Evolutionary conservation across 1,140 invertebrate species (phyloP).

Genomic region (Aphis craccivora): DNA sequence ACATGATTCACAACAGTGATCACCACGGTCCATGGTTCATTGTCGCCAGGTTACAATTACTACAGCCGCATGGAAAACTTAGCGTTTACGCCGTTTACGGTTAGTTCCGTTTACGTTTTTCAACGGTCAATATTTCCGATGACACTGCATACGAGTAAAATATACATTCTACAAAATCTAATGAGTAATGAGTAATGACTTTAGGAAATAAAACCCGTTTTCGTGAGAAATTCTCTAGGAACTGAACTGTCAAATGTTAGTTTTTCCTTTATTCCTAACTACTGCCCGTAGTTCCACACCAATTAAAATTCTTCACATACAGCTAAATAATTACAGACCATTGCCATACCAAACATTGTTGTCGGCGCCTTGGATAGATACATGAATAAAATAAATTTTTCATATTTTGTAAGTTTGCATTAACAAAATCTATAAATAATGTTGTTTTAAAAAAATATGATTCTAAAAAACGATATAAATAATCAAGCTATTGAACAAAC

Average conservation of each 20-base stretch:
- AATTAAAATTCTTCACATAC: conserved; percentile 40
- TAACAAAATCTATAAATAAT: neutral
- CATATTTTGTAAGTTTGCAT: neutral
- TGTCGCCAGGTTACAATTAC: neutral
- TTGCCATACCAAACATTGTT: neutral
- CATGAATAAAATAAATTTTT: neutral
- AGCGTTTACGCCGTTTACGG: too few species aligned
- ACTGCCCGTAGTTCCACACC: neutral
- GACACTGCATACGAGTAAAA: neutral
- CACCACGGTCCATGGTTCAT: neutral
- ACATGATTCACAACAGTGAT: neutral
- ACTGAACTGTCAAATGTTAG: conserved; percentile 18
- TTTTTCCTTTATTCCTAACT: neutral
- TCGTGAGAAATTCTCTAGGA: conserved; percentile 27
- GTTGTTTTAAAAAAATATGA: neutral
- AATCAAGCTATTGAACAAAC: neutral
- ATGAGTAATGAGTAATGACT: too few species aligned
- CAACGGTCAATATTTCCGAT: neutral
- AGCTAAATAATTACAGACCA: neutral
- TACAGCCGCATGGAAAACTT: neutral
- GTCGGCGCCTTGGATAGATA: neutral
- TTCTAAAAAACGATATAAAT: neutral
- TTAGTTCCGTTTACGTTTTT: neutral
- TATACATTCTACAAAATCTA: neutral
- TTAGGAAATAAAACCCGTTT: conserved; percentile 35